Evolutionary conservation across 1,140 invertebrate species (phyloP).

Genomic region (Dendrolimus punctatus): DNA sequence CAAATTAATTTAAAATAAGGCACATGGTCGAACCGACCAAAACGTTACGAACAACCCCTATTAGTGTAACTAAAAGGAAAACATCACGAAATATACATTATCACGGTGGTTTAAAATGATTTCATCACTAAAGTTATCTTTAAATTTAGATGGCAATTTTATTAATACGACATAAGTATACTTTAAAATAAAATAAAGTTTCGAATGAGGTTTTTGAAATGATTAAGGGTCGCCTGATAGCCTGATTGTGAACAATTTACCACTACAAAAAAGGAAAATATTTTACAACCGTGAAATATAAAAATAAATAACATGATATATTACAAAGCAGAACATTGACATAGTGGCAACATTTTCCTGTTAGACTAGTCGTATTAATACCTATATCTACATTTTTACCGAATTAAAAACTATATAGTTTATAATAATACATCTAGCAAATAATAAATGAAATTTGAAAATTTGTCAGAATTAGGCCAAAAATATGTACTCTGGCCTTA

Average conservation of each 20-base stretch:
- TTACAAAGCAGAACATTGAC: constrained; percentile 67
- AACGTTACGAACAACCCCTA: constrained; percentile 10
- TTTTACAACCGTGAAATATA: constrained; percentile 54
- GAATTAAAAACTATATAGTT: constrained; percentile 26
- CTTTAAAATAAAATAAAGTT: background rate
- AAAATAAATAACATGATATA: constrained; percentile 66
- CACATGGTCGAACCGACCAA: constrained; percentile 49
- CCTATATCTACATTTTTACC: constrained; percentile 48
- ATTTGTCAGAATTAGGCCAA: constrained; percentile 30
- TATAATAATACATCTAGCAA: constrained; percentile 27
- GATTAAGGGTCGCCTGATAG: constrained; percentile 28
- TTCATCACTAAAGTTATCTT: too few species aligned
- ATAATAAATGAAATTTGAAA: constrained; percentile 22
- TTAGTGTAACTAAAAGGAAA: constrained; percentile 10
- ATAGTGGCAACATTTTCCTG: constrained; percentile 63
- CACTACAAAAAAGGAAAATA: constrained; percentile 43
- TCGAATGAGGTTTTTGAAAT: too few species aligned
- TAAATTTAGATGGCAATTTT: constrained; percentile 5
- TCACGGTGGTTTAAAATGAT: constrained; percentile 14
- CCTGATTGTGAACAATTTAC: constrained; percentile 37
- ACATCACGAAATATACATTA: constrained; percentile 17
- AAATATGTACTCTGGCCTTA: constrained; percentile 17
- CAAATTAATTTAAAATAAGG: constrained; percentile 60
- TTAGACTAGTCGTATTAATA: constrained; percentile 67
- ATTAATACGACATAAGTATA: constrained; percentile 4